These are phyloP conservation scores for Hyposmocoma kahamanoa DNA, from an alignment of 1,140 invertebrate species.

Conservation along the genomic window DNA sequence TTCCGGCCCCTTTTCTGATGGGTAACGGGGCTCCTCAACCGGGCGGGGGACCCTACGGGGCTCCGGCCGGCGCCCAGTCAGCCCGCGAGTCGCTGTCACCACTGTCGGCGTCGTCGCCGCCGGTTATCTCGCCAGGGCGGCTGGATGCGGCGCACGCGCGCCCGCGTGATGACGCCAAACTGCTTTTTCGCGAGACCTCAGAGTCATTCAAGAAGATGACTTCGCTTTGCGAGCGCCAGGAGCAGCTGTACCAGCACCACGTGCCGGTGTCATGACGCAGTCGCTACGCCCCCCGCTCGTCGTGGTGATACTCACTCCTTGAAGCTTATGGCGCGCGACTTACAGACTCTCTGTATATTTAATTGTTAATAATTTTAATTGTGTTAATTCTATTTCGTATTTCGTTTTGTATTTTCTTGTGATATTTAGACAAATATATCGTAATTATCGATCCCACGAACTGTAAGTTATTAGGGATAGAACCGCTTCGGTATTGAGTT, in stretches of 20 bases:
- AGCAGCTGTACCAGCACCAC: constrained; percentile 72
- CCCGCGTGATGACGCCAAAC: constrained; percentile 58
- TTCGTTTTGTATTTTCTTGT: constrained; percentile 72
- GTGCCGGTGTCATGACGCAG: constrained; percentile 71
- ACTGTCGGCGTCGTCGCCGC: constrained; percentile 66
- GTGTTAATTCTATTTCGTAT: constrained; percentile 68
- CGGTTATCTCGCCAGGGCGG: constrained; percentile 62
- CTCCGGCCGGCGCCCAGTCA: constrained; percentile 52
- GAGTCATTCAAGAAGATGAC: constrained; percentile 72
- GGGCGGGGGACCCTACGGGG: constrained; percentile 45
- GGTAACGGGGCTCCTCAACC: constrained; percentile 42
- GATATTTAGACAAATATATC: constrained; percentile 73
- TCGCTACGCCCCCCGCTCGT: constrained; percentile 39
- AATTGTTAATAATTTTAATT: constrained; percentile 71
- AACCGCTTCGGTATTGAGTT: constrained; percentile 45
- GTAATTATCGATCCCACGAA: constrained; percentile 62
- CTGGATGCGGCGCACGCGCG: constrained; percentile 57
- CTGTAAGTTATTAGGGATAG: constrained; percentile 64
- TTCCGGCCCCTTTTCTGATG: constrained; percentile 61
- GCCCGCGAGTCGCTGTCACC: constrained; percentile 65
- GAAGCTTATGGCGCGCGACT: constrained; percentile 27
- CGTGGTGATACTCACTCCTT: constrained; percentile 50
- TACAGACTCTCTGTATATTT: constrained; percentile 60
- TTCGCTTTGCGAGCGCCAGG: constrained; percentile 69
- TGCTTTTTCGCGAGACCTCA: constrained; percentile 72